Conservation (phyloP, 2,888 invertebrate genomes). For the Lasioglossum malachurum region DNA sequence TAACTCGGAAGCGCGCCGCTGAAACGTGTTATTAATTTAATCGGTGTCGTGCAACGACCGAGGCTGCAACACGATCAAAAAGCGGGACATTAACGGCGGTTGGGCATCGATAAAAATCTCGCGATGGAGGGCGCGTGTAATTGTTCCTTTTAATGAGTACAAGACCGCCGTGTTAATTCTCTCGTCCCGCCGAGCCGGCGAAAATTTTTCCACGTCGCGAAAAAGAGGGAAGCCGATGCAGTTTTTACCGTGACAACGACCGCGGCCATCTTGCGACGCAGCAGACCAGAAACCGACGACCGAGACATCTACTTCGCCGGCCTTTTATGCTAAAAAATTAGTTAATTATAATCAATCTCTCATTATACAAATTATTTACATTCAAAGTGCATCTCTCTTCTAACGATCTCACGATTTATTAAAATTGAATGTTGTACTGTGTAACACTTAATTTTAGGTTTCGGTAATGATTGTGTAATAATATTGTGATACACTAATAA, state of each 20-base stretch:
- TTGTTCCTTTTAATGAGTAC: slow-evolving; percentile 25
- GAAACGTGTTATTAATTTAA: slow-evolving; percentile 59
- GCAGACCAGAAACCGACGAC: background rate
- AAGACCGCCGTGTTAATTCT: slow-evolving; percentile 31
- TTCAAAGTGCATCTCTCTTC: background rate
- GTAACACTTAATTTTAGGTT: background rate
- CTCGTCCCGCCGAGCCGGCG: background rate
- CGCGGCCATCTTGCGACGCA: background rate
- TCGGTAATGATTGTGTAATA: too few relatives aligned
- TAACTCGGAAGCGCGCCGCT: slow-evolving; percentile 49
- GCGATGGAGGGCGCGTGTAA: slow-evolving; percentile 13
- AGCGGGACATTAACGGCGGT: slow-evolving; percentile 27
- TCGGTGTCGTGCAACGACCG: slow-evolving; percentile 42
- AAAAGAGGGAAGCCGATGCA: slow-evolving; percentile 13
- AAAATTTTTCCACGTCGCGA: background rate
- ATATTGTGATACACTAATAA: background rate
- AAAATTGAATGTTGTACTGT: background rate
- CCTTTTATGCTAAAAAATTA: background rate
- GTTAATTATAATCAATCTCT: background rate
- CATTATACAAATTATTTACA: background rate
- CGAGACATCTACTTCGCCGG: background rate
- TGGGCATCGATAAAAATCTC: slow-evolving; percentile 42
- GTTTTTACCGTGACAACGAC: background rate
- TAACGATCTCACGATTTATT: background rate
- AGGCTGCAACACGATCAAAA: slow-evolving; percentile 34